Base-by-base conservation (phyloP, 2,113 vertebrate species). In the Tor tambroides region DNA sequence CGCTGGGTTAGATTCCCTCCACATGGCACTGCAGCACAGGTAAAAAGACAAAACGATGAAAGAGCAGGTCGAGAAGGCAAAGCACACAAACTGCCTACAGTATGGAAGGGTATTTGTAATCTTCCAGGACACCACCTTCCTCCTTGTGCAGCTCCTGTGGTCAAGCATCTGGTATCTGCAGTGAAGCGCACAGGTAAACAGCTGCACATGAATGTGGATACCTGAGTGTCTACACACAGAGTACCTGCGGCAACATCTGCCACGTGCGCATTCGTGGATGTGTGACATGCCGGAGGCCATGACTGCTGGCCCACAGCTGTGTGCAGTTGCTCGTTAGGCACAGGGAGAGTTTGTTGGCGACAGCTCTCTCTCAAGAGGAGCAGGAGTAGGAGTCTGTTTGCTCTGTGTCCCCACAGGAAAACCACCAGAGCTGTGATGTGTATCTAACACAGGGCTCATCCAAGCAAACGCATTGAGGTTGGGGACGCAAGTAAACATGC, bases 1-100 rank as follows among this genome's bases (percentile, higher is more conserved):
- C 97, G 94, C 43, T 98, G 96, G 0, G 98, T 99, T 90, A 99
- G 90, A 91, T 99, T 99, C 23, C 98, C 98, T 56, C 98, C 98
- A 38, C 98, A 99, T 0, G 98, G 98, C 89, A 99, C 98, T 99
- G 94, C 1, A 76, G 89, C 81, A 75, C 7, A 63, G 61, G 15
- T 6, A 35, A 83, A 49, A 43, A 80, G 15, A 85, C 10, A 41
- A 71, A 80, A 59, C 2, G 43, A 59, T 28, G 56, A 80, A 74
- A 87, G 56, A 46, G 32, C 76, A 43, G 4, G 14, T 5, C 61
- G 5, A 65, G 43, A 63, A 51, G 14, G 30, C 11, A 41, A 65
- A 71, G 1, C 43, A 67, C 7, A 5, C 65, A 51, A 26, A 81
- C 38, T 9, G 23, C 49, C 30, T n/a, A 26, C 75, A 56, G 65